Evolutionary conservation across 2,888 invertebrate species (phyloP), one percentile per base, ranked within the genome.

Genomic region (Phorcus lineatus): DNA sequence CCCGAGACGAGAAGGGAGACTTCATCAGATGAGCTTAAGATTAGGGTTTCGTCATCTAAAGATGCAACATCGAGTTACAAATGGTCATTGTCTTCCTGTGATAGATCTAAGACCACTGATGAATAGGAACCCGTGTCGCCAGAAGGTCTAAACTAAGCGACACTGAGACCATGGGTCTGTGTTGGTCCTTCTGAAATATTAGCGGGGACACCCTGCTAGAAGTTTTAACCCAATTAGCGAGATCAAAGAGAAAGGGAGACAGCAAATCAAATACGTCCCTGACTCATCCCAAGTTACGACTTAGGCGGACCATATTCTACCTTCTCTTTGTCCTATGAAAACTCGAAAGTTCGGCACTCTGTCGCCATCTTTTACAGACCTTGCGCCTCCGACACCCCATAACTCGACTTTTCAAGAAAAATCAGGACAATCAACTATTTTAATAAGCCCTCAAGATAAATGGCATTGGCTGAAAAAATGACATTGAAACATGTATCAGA

Each of bases 401-500:
- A 28, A 19, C 40, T 70, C 36, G 28, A 0, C 19, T 70, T 36
- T 70, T 40, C 28, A 47, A 11, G 11, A 40, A 62, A 36, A 70
- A 70, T 70, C 31, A 36, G 17, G 70, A 70, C 70, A 36, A 70
- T 17, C 70, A 19, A 16, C 40, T 70, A n/a, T 70, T 70, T 19
- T 70, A 70, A 40, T 70, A 70, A 70, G 70, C 70, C 70, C 70
- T 40, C 16, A 31, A 70, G 70, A 70, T 70, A 70, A 70, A 70
- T 36, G 70, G 24, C 70, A 40, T 11, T 47, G 36, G 40, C 67
- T 28, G 67, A 40, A n/a, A 40, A 70, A 62, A 62, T 62, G 62
- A 62, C 16, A 47, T 47, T 47, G 47, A 47, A 47, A 47, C 47
- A 47, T 13, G 47, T 11, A 47, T 47, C 47, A 4, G 47, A 11